A percentile compares a stretch with the other conserved stretches of the same genome.
Conservation (phyloP, 2,113 vertebrate species). For the Erpornis zantholeuca region DNA sequence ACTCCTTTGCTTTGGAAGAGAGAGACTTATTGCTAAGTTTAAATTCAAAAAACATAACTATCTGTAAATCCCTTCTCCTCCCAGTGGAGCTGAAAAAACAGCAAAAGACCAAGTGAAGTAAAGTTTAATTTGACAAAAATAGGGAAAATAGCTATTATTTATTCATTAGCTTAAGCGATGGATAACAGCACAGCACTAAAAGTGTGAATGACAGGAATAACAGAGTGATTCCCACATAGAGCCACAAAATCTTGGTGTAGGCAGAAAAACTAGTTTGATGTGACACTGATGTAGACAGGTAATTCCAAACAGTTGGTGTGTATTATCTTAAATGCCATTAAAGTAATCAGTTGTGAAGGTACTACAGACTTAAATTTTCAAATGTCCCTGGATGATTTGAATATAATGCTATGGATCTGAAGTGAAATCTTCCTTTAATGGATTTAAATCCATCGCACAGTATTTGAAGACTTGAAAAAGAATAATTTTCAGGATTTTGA, state of each 20-base stretch:
- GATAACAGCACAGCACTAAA: not conserved
- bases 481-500: not conserved
- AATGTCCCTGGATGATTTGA: not conserved
- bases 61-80: not conserved
- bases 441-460: not conserved
- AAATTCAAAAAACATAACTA: not conserved
- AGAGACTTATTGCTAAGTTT: not conserved
- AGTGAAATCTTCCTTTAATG: conserved; percentile 2
- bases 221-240: not conserved
- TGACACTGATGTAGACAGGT: not conserved
- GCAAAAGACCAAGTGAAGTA: not conserved
- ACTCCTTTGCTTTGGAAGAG: not conserved
- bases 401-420: not conserved
- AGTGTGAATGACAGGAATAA: not conserved
- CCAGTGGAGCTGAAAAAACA: not conserved
- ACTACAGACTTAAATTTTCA: not conserved
- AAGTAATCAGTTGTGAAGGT: conserved; percentile 17
- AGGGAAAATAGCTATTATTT: not conserved
- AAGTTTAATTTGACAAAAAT: conserved; percentile 1
- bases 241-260: not conserved
- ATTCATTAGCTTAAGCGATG: not conserved
- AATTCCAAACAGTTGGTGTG: not conserved
- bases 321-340: conserved; percentile 27
- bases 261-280: not conserved
- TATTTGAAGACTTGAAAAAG: conserved; percentile 5